Evolutionary conservation across 2,888 invertebrate species (phyloP), one percentile per base, ranked within the genome.

Genomic region (Aleiodes alternator): DNA sequence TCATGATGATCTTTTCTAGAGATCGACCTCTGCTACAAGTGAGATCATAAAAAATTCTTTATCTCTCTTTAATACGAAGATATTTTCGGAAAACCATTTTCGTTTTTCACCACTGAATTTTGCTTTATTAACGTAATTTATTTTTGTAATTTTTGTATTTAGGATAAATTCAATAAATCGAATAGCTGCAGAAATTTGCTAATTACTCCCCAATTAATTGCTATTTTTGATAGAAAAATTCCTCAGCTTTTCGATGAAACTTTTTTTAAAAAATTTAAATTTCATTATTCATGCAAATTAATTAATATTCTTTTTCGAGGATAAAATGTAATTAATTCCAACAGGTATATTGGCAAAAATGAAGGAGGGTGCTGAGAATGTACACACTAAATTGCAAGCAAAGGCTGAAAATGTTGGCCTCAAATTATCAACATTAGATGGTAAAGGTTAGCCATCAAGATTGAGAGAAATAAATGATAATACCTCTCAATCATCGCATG

Each of bases 281-380:
- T n/a, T 48, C 9, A 66, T 51, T 12, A n/a, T 34, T 73, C n/a
- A 14, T 16, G 31, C 6, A 61, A 72, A 31, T 53, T 68, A 16
- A 56, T 23, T 23, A 31, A 23, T 66, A 34, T 34, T 43, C 14
- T 56, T 34, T 73, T 68, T 68, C 16, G 57, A 29, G 48, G 43
- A 71, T 29, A 64, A 57, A 75, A 77, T 72, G 64, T 69, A 75
- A 66, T 81, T 69, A 79, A 80, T 87, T 87, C 84, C 87, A 87
- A 38, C 90, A 95, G 97, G 96, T 89, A 95, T 98, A 86, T 92
- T 98, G 84, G 96, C 97, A 74, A 98, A 97, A 91, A 96, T 98
- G 92, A 98, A 98, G 91, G 98, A 98, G 89, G 96, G 97, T 68
- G 98, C 98, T 0, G 98, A 98, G 90, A 96, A 94, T 81, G 95